Evolutionary conservation across 2,797 vertebrate genomes (phyloP).

Genomic region (Dermochelys coriacea): DNA sequence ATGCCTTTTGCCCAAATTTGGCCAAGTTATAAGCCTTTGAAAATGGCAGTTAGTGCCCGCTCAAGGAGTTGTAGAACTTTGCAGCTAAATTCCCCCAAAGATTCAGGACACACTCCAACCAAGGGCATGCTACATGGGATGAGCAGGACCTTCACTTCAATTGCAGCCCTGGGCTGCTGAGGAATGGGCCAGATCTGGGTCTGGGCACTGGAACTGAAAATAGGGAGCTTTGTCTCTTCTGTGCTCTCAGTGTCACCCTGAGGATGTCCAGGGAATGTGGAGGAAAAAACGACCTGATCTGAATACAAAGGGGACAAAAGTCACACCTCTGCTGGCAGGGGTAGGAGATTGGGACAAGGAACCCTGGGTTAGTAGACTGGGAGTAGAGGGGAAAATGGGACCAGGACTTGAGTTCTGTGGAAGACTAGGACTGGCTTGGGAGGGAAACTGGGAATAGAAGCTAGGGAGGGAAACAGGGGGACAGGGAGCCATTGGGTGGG

Average conservation of each 20-base stretch:
- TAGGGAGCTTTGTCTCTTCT: not conserved
- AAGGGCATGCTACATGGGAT: not conserved
- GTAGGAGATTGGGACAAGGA: not conserved
- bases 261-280: not conserved
- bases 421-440: too few species aligned
- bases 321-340: not conserved
- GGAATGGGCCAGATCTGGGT: not conserved
- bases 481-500: too few species aligned
- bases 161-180: not conserved
- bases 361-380: not conserved
- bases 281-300: not conserved
- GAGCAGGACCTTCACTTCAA: not conserved
- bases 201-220: too few species aligned
- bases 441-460: not conserved
- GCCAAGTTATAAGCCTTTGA: not conserved
- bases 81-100: not conserved
- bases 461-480: too few species aligned
- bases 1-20: not conserved
- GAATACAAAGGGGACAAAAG: not conserved
- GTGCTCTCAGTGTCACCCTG: not conserved
- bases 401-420: not conserved
- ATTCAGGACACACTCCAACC: not conserved
- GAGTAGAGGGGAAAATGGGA: not conserved
- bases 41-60: not conserved
- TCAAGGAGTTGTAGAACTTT: not conserved